Base-by-base conservation (phyloP, 2,888 invertebrate genomes). In the Sclerodermus sp. region DNA sequence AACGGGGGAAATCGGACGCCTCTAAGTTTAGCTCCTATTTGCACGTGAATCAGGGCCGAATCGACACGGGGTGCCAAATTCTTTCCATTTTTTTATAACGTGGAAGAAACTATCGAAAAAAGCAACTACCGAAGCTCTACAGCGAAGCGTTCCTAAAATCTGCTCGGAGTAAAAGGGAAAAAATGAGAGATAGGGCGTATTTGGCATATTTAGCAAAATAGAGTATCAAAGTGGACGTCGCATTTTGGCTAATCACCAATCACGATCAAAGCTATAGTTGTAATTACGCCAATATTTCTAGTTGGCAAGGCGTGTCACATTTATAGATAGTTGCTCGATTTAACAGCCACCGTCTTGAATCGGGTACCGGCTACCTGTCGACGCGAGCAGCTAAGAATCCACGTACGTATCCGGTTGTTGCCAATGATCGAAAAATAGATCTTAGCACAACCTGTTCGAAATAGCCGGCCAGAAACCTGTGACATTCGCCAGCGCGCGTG, bases 1-100 rank as follows among this genome's bases (percentile, higher is more conserved):
- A 63, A 62, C 60, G 64, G 61, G 60, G 66, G 50, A 67, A 67
- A 67, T 66, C 66, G 67, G 66, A 66, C 63, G 57, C 60, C 55
- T 60, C 67, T 67, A 67, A 68, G 60, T 67, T 67, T 67, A 67
- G 67, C 54, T 55, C 57, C 44, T 57, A 64, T 64, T 64, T 60
- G 64, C 55, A 64, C 56, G 62, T 60, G 43, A 59, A 64, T 64
- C 64, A 64, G 59, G 61, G 63, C 53, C 63, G 55, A 36, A 55
- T 57, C 47, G 47, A 53, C 48, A 51, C 45, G 42, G 48, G 50
- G 51, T 59, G 63, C 59, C 61, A 55, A 23, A 23, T 5, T 23
- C 23, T 23, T 23, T 23, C 8, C 3, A 23, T 23, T 23, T 23
- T 23, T 23, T 8, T n/a, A n/a, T n/a, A n/a, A 23, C 23, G 23